A percentile compares a stretch with the other conserved stretches of the same genome.
Conservation (phyloP, 2,113 vertebrate species). For the Mustela nigripes region DNA sequence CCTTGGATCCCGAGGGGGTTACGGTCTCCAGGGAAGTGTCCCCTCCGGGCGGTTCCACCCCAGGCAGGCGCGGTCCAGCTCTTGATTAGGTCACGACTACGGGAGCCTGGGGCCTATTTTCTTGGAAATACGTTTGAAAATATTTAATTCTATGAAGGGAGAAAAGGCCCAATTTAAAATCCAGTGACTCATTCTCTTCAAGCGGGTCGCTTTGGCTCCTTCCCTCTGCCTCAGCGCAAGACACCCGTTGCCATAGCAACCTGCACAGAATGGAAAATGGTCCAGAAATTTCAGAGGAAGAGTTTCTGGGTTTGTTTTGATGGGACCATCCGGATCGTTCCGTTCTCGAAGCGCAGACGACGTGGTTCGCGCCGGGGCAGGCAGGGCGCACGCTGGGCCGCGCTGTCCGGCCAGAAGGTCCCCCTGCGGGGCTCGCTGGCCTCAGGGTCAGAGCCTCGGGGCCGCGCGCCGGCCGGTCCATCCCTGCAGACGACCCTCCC, state of each 20-base stretch:
- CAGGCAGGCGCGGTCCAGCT: background rate
- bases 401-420: no score
- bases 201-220: background rate
- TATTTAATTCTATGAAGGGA: background rate
- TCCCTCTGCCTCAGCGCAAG: background rate
- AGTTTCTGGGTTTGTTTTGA: background rate
- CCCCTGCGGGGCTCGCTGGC: no score
- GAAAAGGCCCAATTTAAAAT: background rate
- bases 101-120: background rate
- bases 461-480: no score
- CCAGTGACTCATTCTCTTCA: background rate
- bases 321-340: background rate
- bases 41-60: accelerated
- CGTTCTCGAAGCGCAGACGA: background rate
- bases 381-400: no score
- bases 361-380: no score
- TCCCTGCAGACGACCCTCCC: no score
- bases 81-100: background rate
- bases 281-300: background rate
- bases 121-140: background rate
- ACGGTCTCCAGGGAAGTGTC: no score
- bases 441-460: no score
- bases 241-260: background rate
- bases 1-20: no score
- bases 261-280: background rate